Evolutionary conservation across 1,140 invertebrate species (phyloP), one percentile per base, ranked within the genome.

Genomic region (Cryptotermes secundus): DNA sequence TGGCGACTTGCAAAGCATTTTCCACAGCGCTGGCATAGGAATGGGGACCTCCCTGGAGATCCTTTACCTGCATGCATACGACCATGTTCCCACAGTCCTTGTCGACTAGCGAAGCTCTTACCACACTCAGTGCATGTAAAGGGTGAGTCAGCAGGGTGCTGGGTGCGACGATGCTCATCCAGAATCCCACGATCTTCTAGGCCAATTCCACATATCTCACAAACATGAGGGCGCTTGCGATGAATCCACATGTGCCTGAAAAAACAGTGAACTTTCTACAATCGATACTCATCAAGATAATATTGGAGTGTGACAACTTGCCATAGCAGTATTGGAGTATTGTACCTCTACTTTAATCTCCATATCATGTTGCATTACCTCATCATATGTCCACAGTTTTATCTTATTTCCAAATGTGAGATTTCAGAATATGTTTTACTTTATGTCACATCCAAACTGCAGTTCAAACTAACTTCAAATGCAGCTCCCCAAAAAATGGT

Each of bases 221-320:
- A 92, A 0, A 88, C 89, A 79, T 90, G 88, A 1, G 89, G 91
- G 82, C 91, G 91, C 38, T 91, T 91, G 1, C 91, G 87, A 49
- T 92, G 91, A n/a, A 91, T 91, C 91, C 91, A 91, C 80, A 91
- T 89, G 72, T 92, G 91, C 3, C 91, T 87, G 59, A 26, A 72
- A n/a, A 72, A 26, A n/a, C 19, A 42, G 38, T 14, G 16, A 49
- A 1, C 16, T 19, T 49, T 49, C 19, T 49, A 49, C 14, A 49
- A 19, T 14, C 3, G 22, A 49, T 49, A 1, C 45, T 19, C 16
- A n/a, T 49, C 19, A 49, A 49, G 22, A 22, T 19, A 42, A 42
- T n/a, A n/a, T n/a, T n/a, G n/a, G n/a, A n/a, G n/a, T n/a, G n/a
- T n/a, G n/a, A n/a, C n/a, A n/a, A n/a, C n/a, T n/a, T n/a, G n/a